phyloP scores from a whole-genome alignment of 2,888 invertebrate genomes.

The Ernsta delagoae region DNA sequence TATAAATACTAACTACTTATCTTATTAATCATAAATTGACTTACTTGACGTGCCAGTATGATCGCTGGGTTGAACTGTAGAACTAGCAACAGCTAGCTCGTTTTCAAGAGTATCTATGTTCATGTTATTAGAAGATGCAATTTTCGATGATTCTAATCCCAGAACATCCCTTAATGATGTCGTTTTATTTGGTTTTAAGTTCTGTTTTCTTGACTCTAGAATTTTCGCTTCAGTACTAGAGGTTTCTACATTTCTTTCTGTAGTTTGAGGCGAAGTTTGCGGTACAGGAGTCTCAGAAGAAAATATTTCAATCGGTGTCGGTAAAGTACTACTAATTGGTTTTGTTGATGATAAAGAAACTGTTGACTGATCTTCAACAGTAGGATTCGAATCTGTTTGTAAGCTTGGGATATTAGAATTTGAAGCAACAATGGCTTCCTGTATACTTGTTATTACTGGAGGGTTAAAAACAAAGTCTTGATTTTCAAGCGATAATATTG shows the following conservation, averaged over 20 bases:
- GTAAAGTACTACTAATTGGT: neutral
- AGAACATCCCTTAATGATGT: too few species aligned
- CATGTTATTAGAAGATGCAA: too few species aligned
- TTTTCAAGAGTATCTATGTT: too few species aligned
- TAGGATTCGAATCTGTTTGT: neutral
- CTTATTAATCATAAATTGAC: too few species aligned
- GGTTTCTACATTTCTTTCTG: conserved; percentile 1
- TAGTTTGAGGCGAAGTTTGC: neutral
- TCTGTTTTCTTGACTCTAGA: too few species aligned
- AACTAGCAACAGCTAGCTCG: too few species aligned
- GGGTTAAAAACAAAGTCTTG: neutral
- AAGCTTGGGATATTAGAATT: neutral
- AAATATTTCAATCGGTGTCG: neutral
- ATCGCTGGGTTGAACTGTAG: too few species aligned
- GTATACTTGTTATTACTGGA: conserved; percentile 1
- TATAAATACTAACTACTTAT: too few species aligned
- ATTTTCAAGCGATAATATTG: neutral
- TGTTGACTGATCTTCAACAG: neutral
- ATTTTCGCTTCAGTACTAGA: neutral
- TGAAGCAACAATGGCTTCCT: conserved; percentile 1
- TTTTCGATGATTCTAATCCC: too few species aligned
- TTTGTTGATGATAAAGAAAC: neutral
- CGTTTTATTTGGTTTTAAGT: neutral
- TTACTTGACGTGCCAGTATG: too few species aligned
- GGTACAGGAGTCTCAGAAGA: conserved; percentile 2